Evolutionary conservation across 2,888 invertebrate species (phyloP).

Genomic region (Dimorphilus gyrociliatus): DNA sequence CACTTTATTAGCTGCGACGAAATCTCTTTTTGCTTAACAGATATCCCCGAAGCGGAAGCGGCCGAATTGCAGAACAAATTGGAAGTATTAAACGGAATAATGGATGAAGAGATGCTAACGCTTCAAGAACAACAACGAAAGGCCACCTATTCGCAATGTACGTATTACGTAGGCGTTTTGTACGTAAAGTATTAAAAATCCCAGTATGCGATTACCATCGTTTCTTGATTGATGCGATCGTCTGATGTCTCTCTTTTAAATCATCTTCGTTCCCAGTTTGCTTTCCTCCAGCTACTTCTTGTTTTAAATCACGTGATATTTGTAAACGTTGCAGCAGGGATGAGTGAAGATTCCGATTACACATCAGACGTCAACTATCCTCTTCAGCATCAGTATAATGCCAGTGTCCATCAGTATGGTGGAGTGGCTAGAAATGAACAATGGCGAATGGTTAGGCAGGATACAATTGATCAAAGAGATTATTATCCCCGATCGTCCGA

Average conservation of each 20-base stretch:
- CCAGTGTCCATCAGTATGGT: constrained; percentile 62
- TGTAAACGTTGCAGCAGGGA: constrained; percentile 43
- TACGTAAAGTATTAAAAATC: too few species aligned
- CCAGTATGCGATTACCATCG: too few species aligned
- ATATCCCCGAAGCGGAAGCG: constrained; percentile 69
- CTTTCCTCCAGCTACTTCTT: too few species aligned
- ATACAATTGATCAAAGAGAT: constrained; percentile 11
- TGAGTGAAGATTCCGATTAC: constrained; percentile 91
- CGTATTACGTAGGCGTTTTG: constrained; percentile 14
- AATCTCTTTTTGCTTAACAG: constrained; percentile 43
- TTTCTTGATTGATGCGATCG: too few species aligned
- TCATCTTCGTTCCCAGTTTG: too few species aligned
- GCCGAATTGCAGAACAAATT: constrained; percentile 74
- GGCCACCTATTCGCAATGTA: constrained; percentile 28
- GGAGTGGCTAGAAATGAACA: too few species aligned
- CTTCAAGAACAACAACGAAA: constrained; percentile 26
- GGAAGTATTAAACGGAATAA: constrained; percentile 71
- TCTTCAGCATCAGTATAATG: constrained; percentile 55
- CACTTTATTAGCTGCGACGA: too few species aligned
- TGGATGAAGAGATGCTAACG: constrained; percentile 55
- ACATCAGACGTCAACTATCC: constrained; percentile 90
- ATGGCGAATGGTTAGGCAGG: constrained; percentile 25
- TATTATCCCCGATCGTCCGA: constrained; percentile 8
- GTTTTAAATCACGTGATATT: too few species aligned
- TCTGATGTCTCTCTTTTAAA: too few species aligned